Base-by-base conservation (phyloP, 2,113 vertebrate species). In the Syngnathoides biaculeatus region DNA sequence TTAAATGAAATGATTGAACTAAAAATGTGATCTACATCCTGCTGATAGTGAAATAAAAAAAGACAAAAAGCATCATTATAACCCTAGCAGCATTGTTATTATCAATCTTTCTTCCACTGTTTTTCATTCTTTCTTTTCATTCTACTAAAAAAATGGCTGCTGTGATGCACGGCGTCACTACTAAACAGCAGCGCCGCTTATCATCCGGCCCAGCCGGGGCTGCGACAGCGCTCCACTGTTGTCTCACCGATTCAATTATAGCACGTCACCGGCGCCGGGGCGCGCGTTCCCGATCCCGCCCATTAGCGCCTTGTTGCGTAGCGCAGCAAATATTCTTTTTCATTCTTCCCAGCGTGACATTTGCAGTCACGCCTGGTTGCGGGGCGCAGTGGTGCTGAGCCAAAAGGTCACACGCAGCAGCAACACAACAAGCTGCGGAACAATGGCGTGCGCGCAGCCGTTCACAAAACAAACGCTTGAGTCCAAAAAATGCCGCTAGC, bases 221-320 rank as follows among this genome's bases (percentile, higher is more conserved):
- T 53, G 78, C 73, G 79, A 79, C 79, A 79, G 72, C 81, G 42
- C 70, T 72, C 71, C 35, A 73, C 47, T 72, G 67, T 65, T 67
- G 74, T 76, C 79, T 69, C 24, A 70, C 72, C 78, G 61, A 79
- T 85, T 87, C 63, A 75, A 84, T 87, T 85, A 88, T 47, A 68
- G 77, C 77, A 77, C 77, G 71, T 62, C 43, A 65, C 22, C 53
- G 67, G 67, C 43, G 68, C 22, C 53, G 67, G 78, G 69, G 72
- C 72, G 26, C 73, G 74, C 70, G 50, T 71, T 77, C 78, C 77
- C 73, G 69, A 74, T 74, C 22, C 53, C 68, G 47, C 57, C 75
- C 68, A 72, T 80, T 74, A 72, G 67, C 15, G 58, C 26, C 47
- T 77, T 67, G 22, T 59, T 38, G 64, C 43, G 71, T n/a, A 7